phyloP scores from a whole-genome alignment of 1,140 invertebrate species.

The Heliothis subflexa region DNA sequence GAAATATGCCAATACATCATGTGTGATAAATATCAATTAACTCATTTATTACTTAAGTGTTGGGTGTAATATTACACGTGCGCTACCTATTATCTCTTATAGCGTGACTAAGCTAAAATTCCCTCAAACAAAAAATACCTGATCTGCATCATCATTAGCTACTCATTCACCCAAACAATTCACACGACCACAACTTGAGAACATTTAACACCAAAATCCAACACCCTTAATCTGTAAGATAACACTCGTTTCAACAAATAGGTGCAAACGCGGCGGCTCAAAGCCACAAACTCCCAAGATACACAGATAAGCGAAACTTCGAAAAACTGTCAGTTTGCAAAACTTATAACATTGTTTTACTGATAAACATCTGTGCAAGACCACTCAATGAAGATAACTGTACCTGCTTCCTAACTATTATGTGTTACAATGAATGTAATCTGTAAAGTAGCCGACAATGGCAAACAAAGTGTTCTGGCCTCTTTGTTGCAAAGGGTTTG shows the following conservation, averaged over 20 bases:
- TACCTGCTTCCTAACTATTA: slow-evolving; percentile 63
- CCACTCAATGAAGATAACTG: slow-evolving; percentile 80
- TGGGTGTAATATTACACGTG: no score
- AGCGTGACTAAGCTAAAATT: no score
- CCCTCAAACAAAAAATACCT: not conserved
- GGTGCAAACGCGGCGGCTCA: slow-evolving; percentile 43
- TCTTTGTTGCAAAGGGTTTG: slow-evolving; percentile 77
- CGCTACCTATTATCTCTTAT: no score
- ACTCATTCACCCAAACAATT: slow-evolving; percentile 26
- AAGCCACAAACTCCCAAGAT: slow-evolving; percentile 49
- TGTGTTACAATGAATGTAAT: slow-evolving; percentile 73
- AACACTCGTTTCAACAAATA: slow-evolving; percentile 43
- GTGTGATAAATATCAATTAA: no score
- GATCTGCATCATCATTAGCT: slow-evolving; percentile 30
- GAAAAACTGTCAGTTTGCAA: slow-evolving; percentile 74
- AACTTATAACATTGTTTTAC: slow-evolving; percentile 80
- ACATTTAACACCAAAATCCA: slow-evolving; percentile 33
- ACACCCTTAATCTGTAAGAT: slow-evolving; percentile 39
- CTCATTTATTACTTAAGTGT: no score
- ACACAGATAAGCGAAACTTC: slow-evolving; percentile 62
- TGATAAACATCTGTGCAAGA: slow-evolving; percentile 77
- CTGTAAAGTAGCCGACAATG: slow-evolving; percentile 83
- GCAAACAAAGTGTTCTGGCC: slow-evolving; percentile 70
- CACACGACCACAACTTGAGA: not conserved
- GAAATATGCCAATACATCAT: no score